These are phyloP conservation scores for Drosophila suboccidentalis DNA, from an alignment of 2,888 invertebrate species.

Conservation along the genomic window DNA sequence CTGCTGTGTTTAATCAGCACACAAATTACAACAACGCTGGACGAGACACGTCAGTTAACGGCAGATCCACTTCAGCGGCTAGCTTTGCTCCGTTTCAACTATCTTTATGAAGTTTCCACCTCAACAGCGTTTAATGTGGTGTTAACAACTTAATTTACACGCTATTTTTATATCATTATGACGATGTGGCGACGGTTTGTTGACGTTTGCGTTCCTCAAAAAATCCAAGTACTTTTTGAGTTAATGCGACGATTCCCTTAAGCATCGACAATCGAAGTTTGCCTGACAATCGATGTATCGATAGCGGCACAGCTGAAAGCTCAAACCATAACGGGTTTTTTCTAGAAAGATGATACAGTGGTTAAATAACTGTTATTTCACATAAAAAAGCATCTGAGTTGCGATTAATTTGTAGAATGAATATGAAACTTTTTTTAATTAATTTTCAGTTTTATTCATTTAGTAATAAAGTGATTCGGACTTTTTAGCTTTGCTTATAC, in stretches of 20 bases:
- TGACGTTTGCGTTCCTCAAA: slow-evolving; percentile 48
- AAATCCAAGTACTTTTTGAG: slow-evolving; percentile 46
- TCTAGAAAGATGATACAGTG: not conserved
- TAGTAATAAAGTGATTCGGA: slow-evolving; percentile 61
- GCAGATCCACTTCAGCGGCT: not conserved
- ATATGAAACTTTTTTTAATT: not conserved
- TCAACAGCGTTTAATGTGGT: not conserved
- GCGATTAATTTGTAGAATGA: not conserved
- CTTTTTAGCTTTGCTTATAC: slow-evolving; percentile 32
- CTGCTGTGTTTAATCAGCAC: slow-evolving; percentile 23
- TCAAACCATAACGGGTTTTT: slow-evolving; percentile 20
- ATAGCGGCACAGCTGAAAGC: slow-evolving; percentile 16
- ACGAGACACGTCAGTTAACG: slow-evolving; percentile 59
- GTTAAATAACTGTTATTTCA: slow-evolving; percentile 5
- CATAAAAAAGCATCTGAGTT: not conserved
- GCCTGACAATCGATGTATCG: slow-evolving; percentile 39
- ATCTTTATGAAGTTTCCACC: not conserved
- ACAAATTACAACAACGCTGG: slow-evolving; percentile 32
- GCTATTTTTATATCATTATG: slow-evolving; percentile 25
- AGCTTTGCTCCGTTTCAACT: not conserved
- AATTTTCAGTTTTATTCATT: slow-evolving; percentile 20
- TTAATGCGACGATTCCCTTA: slow-evolving; percentile 29
- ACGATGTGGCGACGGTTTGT: slow-evolving; percentile 54
- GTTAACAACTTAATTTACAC: slow-evolving; percentile 5
- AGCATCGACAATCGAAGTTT: slow-evolving; percentile 23